Conservation (phyloP, 2,888 invertebrate genomes). For the Eristalinus sepulchralis region DNA sequence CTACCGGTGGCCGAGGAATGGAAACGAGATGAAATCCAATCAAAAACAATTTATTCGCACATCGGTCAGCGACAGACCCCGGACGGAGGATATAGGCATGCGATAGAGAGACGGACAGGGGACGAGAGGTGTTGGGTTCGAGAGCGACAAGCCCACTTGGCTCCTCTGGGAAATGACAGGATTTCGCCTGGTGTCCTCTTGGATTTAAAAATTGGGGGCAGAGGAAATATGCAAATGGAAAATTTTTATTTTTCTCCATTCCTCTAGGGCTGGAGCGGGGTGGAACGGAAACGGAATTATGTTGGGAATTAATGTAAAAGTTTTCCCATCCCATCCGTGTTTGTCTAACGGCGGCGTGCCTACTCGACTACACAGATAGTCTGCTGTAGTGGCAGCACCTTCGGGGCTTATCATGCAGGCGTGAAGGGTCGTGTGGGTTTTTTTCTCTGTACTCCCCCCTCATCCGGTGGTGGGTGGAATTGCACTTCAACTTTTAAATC, state of each 20-base stretch:
- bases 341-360: constrained; percentile 14
- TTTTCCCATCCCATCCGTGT: constrained; percentile 35
- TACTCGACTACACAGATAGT: constrained; percentile 6
- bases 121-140: background rate
- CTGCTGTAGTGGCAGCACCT: constrained; percentile 30
- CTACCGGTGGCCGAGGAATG: background rate
- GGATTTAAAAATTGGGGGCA: background rate
- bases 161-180: constrained; percentile 49
- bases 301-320: constrained; percentile 53
- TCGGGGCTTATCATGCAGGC: background rate
- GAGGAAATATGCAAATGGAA: constrained; percentile 26
- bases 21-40: constrained; percentile 3
- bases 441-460: constrained; percentile 5
- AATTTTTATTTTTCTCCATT: constrained; percentile 28
- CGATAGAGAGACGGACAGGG: background rate
- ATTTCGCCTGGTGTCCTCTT: constrained; percentile 41
- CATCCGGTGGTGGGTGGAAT: constrained; percentile 55
- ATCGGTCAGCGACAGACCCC: background rate
- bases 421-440: background rate
- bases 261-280: background rate
- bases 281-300: constrained; percentile 11
- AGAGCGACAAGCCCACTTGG: constrained; percentile 13
- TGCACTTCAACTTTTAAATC: constrained; percentile 63
- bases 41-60: constrained; percentile 24
- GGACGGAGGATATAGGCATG: background rate